phyloP scores from a whole-genome alignment of 2,113 vertebrate species.

The Dasypus novemcinctus region DNA sequence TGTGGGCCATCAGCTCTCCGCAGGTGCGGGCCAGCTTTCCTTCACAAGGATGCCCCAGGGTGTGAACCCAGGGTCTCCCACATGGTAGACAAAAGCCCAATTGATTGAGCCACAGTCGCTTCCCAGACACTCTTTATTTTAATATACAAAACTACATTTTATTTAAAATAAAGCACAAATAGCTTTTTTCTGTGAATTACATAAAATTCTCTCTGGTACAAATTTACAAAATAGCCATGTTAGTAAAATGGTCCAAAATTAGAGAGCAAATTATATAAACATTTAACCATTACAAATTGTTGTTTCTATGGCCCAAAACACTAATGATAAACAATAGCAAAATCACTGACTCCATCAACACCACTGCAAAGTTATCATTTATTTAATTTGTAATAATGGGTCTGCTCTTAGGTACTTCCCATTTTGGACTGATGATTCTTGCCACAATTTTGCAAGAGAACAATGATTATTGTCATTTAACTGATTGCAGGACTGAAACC shows the following conservation, averaged over 20 bases:
- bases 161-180: background rate
- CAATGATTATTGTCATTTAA: background rate
- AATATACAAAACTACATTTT: background rate
- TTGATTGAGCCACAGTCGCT: too few relatives aligned
- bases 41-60: too few relatives aligned
- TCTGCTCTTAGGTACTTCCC: background rate
- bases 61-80: too few relatives aligned
- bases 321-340: background rate
- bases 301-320: background rate
- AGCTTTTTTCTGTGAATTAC: background rate
- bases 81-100: too few relatives aligned
- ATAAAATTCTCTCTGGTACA: background rate
- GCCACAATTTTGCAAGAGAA: background rate
- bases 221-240: background rate
- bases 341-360: accelerated
- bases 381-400: background rate
- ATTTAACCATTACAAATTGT: background rate
- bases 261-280: background rate
- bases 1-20: too few relatives aligned
- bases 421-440: background rate
- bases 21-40: too few relatives aligned
- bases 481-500: background rate
- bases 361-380: background rate
- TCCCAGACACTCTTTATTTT: too few relatives aligned
- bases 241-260: background rate